Conservation (phyloP, 2,113 vertebrate genomes). For the Terrapene triunguis region DNA sequence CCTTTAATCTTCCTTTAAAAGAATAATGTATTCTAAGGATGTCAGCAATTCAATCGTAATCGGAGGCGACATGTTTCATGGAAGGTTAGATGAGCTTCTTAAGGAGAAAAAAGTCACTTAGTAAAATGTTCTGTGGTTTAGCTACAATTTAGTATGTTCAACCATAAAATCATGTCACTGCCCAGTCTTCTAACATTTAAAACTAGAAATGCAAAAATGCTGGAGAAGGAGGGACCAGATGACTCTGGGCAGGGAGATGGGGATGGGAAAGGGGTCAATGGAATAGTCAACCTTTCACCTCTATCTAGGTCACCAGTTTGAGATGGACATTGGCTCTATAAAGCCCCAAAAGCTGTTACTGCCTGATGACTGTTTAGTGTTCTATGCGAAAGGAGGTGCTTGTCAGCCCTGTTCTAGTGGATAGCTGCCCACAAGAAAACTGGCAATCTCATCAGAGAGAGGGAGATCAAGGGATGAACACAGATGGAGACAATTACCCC, state of each 20-base stretch:
- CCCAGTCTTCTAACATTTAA: neutral
- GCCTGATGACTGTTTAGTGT: neutral
- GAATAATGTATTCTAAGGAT: neutral
- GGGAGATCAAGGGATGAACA: neutral
- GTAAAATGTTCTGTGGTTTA: neutral
- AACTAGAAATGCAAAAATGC: neutral
- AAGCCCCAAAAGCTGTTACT: neutral
- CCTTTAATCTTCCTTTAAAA: conserved; percentile 20
- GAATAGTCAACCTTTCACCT: neutral
- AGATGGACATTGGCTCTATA: neutral
- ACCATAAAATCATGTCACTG: neutral
- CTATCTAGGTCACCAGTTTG: conserved; percentile 38
- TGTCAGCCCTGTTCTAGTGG: neutral
- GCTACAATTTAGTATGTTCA: neutral
- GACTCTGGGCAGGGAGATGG: neutral
- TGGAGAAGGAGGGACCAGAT: conserved; percentile 1
- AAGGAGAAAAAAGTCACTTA: neutral
- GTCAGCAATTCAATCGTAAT: neutral
- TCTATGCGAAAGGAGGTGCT: neutral
- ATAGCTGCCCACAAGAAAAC: neutral
- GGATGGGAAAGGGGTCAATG: neutral
- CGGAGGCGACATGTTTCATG: neutral
- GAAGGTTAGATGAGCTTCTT: conserved; percentile 7
- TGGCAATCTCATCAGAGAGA: neutral
- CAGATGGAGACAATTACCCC: neutral